phyloP scores from a whole-genome alignment of 2,888 invertebrate species.

The Apamea monoglypha region DNA sequence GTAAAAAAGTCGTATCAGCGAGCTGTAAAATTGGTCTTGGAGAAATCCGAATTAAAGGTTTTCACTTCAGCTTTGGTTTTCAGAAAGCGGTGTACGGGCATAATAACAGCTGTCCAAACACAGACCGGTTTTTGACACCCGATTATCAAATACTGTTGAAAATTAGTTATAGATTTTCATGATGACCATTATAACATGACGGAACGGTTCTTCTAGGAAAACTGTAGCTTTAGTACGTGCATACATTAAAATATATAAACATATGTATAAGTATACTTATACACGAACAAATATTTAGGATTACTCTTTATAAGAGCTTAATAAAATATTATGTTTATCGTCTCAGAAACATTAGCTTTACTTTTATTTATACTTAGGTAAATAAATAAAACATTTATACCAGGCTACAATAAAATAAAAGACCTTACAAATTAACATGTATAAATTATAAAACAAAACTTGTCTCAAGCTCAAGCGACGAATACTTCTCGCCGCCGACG shows the following conservation, averaged over 20 bases:
- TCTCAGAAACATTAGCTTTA: background rate
- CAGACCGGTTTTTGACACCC: background rate
- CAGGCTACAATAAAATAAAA: no score
- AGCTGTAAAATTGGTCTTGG: conserved; percentile 12
- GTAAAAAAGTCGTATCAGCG: conserved; percentile 12
- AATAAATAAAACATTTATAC: no score
- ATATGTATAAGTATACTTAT: background rate
- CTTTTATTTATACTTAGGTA: background rate
- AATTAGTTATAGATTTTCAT: background rate
- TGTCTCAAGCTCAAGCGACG: no score
- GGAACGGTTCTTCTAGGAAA: background rate
- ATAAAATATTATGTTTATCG: conserved; percentile 12
- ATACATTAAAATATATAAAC: background rate
- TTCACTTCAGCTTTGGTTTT: background rate
- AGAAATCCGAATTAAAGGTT: background rate
- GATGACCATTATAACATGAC: background rate
- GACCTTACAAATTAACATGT: no score
- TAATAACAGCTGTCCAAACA: background rate
- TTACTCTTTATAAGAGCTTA: background rate
- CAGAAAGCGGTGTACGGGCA: background rate
- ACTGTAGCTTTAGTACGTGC: background rate
- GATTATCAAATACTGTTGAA: background rate
- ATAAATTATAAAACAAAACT: no score
- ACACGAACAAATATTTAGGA: conserved; percentile 8
- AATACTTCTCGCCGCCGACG: no score